A percentile compares a stretch with the other conserved stretches of the same genome.
Evolutionary conservation across 2,113 vertebrate genomes (phyloP).

Genomic region (Bothrops jararaca): DNA sequence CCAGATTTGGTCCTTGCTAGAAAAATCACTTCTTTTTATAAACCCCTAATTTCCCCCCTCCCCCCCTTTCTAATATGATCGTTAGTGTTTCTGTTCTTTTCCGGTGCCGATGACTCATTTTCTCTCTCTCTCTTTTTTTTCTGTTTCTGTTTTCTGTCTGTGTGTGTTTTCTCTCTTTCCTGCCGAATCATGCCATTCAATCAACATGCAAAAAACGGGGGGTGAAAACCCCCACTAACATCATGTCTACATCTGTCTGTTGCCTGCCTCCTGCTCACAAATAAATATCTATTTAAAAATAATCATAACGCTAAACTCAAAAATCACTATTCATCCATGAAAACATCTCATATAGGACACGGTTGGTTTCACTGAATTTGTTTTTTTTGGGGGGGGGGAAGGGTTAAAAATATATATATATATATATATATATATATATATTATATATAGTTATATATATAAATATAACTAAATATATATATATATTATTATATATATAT

Average conservation of each 20-base stretch:
- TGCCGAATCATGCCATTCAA: constrained; percentile 81
- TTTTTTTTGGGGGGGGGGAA: constrained; percentile 22
- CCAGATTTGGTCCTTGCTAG: constrained; percentile 48
- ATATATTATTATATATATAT: no score
- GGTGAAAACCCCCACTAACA: neutral
- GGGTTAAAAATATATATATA: neutral
- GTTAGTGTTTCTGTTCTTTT: constrained; percentile 68
- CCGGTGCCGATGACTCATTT: constrained; percentile 76
- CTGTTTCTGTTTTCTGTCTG: constrained; percentile 68
- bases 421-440: no score
- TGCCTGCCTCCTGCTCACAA: constrained; percentile 70
- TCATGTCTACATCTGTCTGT: constrained; percentile 80
- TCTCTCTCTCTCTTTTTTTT: constrained; percentile 72
- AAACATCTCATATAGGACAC: constrained; percentile 81
- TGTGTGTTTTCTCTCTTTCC: constrained; percentile 67
- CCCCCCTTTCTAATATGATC: constrained; percentile 39
- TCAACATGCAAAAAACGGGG: constrained; percentile 67
- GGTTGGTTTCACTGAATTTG: constrained; percentile 77
- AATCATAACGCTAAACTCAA: constrained; percentile 27
- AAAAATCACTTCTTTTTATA: constrained; percentile 23
- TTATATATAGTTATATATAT: no score
- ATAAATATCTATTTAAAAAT: constrained; percentile 11
- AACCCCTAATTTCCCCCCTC: constrained; percentile 33
- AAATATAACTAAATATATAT: no score
- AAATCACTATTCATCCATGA: constrained; percentile 77